Base-by-base conservation (phyloP, 2,888 invertebrate species). In the Ramazzottius varieornatus region DNA sequence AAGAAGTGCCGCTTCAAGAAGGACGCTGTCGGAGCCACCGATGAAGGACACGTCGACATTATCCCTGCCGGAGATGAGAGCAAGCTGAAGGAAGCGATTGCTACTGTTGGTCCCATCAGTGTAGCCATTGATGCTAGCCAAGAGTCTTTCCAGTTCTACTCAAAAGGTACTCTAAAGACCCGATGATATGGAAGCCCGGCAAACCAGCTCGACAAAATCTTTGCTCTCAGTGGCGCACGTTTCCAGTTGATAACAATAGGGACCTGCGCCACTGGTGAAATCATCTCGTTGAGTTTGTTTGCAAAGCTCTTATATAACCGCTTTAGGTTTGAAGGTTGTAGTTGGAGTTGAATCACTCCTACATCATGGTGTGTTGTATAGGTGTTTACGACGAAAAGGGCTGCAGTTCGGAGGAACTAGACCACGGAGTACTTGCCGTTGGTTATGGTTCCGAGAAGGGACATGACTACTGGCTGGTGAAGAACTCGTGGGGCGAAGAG, bases 401-500 rank as follows among this genome's bases (percentile, higher is more conserved):
- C 64, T 93, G 92, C 78, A 73, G 73, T 66, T 83, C 84, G 70
- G 89, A 88, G 2, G 76, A 81, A 68, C 79, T 92, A 46, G 89
- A 92, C 78, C 92, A 92, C 72, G 92, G 88, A 68, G 88, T 89
- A 29, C 75, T 88, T 70, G 83, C 82, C 67, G 86, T 88, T 29
- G 89, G 88, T 0, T 89, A 88, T 77, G 88, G 88, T 65, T 82
- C 83, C 1, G 68, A 71, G 1, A 82, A 83, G 70, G 81, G 82
- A 69, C 75, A 81, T 66, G 86, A 86, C 75, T 88, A 85, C 76
- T 89, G 87, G 86, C 77, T 88, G 33, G 86, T 89, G 66, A 89
- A 89, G 79, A 89, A 89, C 78, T 87, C 87, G 65, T 88, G 86
- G 86, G 83, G 85, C 20, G 76, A 78, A 68, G 74, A 78, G 20